phyloP scores from a whole-genome alignment of 2,888 invertebrate species.

The Atherix ibis region DNA sequence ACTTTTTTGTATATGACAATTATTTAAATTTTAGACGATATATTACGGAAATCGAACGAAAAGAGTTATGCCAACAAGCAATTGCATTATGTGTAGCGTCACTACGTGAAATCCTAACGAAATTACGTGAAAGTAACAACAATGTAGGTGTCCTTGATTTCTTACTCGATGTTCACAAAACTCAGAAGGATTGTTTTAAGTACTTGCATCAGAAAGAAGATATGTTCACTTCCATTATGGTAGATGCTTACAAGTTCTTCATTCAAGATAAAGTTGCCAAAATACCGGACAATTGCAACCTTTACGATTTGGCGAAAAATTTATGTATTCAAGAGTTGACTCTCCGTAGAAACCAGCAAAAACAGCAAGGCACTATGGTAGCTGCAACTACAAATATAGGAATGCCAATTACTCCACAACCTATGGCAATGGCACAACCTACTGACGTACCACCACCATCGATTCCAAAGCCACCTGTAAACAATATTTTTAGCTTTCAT shows the following conservation, averaged over 20 bases:
- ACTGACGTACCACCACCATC: slow-evolving; percentile 1
- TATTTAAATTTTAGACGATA: slow-evolving; percentile 45
- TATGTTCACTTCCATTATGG: slow-evolving; percentile 45
- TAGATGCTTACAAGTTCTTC: slow-evolving; percentile 54
- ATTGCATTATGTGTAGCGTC: slow-evolving; percentile 56
- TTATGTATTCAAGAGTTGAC: slow-evolving; percentile 49
- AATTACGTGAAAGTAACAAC: slow-evolving; percentile 36
- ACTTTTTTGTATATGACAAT: slow-evolving; percentile 4
- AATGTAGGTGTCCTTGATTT: slow-evolving; percentile 36
- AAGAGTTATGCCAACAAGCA: slow-evolving; percentile 65
- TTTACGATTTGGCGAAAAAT: slow-evolving; percentile 51
- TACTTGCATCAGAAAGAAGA: slow-evolving; percentile 35
- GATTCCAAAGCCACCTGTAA: slow-evolving; percentile 1
- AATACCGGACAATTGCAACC: slow-evolving; percentile 43
- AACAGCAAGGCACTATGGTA: slow-evolving; percentile 12
- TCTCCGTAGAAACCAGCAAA: slow-evolving; percentile 40
- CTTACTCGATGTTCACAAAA: slow-evolving; percentile 44
- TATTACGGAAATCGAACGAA: slow-evolving; percentile 68
- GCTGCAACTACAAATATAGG: slow-evolving; percentile 1
- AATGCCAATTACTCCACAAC: not conserved
- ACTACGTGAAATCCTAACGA: slow-evolving; percentile 44
- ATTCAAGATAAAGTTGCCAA: slow-evolving; percentile 38
- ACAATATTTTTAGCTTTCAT: too few relatives aligned
- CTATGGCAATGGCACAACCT: not conserved
- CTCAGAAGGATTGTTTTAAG: slow-evolving; percentile 53